These are phyloP conservation scores for Nymphalis polychloros DNA, from an alignment of 2,888 invertebrate species.

Conservation along the genomic window DNA sequence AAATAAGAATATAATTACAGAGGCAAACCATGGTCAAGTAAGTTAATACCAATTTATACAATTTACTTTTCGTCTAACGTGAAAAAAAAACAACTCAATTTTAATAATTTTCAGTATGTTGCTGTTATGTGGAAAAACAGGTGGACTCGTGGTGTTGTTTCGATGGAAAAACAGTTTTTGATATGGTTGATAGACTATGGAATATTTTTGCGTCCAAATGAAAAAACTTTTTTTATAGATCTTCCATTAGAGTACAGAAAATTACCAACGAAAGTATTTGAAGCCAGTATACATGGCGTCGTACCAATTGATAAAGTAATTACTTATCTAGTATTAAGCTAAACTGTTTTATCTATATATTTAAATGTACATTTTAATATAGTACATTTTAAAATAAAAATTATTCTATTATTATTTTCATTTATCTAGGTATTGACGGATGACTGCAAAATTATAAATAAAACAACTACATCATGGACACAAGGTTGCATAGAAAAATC, in stretches of 20 bases:
- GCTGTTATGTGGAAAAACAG: slow-evolving; percentile 56
- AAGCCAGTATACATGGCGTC: slow-evolving; percentile 63
- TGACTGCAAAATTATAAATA: slow-evolving; percentile 49
- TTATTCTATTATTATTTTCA: neutral
- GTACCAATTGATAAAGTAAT: slow-evolving; percentile 56
- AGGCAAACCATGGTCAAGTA: slow-evolving; percentile 57
- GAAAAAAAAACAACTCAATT: neutral
- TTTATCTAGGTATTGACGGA: slow-evolving; percentile 40
- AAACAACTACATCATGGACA: slow-evolving; percentile 48
- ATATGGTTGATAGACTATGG: slow-evolving; percentile 64
- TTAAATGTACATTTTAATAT: neutral
- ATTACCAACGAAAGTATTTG: slow-evolving; percentile 59
- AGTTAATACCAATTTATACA: slow-evolving; percentile 21
- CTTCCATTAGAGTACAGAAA: slow-evolving; percentile 52
- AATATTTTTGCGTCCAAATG: slow-evolving; percentile 49
- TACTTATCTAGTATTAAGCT: neutral
- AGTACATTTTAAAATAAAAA: neutral
- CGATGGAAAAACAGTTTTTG: slow-evolving; percentile 50
- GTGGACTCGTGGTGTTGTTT: slow-evolving; percentile 58
- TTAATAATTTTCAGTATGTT: slow-evolving; percentile 53
- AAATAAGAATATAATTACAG: slow-evolving; percentile 33
- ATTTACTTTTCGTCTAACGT: too few relatives aligned
- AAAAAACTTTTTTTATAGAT: slow-evolving; percentile 49
- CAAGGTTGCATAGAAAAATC: slow-evolving; percentile 49
- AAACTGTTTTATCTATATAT: neutral